Evolutionary conservation across 2,113 vertebrate species (phyloP).

Genomic region (Merops nubicus): DNA sequence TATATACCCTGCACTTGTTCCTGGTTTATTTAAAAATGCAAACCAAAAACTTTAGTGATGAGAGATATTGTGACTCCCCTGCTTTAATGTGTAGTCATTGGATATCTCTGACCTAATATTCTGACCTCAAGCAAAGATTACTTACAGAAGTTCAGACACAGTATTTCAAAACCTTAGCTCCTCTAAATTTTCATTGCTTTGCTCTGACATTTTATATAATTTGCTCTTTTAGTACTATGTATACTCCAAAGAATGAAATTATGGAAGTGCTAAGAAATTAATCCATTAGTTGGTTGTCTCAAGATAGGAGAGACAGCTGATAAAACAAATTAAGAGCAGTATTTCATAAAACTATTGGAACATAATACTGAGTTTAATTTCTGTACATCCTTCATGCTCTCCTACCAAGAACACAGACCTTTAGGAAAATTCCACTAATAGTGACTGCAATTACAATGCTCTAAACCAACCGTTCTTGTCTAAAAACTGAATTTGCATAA

Average conservation of each 20-base stretch:
- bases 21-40: slow-evolving; percentile 43
- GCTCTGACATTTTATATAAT: background rate
- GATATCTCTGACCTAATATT: slow-evolving; percentile 1
- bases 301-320: background rate
- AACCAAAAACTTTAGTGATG: background rate
- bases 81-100: background rate
- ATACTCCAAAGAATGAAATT: background rate
- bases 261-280: background rate
- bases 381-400: background rate
- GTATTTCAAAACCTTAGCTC: background rate
- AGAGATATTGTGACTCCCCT: background rate
- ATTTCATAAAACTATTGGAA: background rate
- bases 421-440: background rate
- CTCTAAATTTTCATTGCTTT: background rate
- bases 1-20: slow-evolving; percentile 20
- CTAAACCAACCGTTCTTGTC: background rate
- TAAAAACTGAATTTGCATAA: background rate
- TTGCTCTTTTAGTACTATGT: background rate
- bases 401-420: background rate
- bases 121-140: background rate
- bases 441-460: background rate
- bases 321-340: background rate
- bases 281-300: background rate
- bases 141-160: background rate
- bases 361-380: background rate